Conservation (phyloP, 2,888 invertebrate species). For the Mesochorus sp. region DNA sequence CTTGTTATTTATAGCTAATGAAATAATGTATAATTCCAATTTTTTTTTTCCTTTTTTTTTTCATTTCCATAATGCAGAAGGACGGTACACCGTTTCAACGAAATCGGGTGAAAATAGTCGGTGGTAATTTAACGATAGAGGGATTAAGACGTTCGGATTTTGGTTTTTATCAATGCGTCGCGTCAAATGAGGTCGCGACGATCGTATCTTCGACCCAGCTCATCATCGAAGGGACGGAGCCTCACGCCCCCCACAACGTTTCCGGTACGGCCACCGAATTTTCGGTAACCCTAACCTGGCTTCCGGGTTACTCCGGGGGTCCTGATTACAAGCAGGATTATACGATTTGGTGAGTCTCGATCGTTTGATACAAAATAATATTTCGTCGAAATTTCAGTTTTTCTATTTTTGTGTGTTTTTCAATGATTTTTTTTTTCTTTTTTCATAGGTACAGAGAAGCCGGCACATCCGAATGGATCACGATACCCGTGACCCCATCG, state of each 20-base stretch:
- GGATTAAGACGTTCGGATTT: conserved; percentile 94
- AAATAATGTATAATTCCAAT: too few relatives aligned
- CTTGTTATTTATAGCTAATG: too few relatives aligned
- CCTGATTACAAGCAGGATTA: conserved; percentile 97
- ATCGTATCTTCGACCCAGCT: conserved; percentile 94
- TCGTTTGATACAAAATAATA: not conserved
- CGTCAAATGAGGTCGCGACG: conserved; percentile 97
- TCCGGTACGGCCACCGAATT: conserved; percentile 95
- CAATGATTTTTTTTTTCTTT: not conserved
- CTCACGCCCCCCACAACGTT: conserved; percentile 98
- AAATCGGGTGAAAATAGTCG: conserved; percentile 89
- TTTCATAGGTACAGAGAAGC: conserved; percentile 89
- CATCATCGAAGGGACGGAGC: conserved; percentile 96
- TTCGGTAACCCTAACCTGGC: conserved; percentile 95
- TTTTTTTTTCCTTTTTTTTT: not conserved
- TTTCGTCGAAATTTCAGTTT: not conserved
- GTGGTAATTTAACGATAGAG: conserved; percentile 96
- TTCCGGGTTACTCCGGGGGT: conserved; percentile 97
- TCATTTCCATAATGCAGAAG: conserved; percentile 70
- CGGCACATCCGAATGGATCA: conserved; percentile 95
- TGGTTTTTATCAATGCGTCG: conserved; percentile 97
- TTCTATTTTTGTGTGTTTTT: not conserved
- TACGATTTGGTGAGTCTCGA: conserved; percentile 89
- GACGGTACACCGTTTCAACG: conserved; percentile 89
- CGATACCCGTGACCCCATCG: conserved; percentile 95